Base-by-base conservation (phyloP, 2,113 vertebrate species). In the Semnornis frantzii region DNA sequence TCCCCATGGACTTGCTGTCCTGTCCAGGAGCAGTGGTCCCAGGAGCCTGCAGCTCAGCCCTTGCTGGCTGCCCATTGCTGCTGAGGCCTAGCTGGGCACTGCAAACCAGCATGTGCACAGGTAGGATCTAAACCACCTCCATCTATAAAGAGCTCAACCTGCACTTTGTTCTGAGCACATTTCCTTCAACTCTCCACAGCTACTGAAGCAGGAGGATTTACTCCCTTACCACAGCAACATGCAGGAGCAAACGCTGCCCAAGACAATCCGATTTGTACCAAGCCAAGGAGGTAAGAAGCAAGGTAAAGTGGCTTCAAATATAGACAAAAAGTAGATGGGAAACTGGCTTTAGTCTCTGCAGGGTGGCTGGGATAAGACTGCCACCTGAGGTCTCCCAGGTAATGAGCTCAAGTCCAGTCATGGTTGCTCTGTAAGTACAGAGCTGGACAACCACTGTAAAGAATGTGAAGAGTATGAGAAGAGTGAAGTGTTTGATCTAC, bases 1-100 rank as follows among this genome's bases (percentile, higher is more conserved):
- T 46, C 28, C n/a, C 27, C 52, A 17, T 0, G 3, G 30, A 18
- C 31, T 55, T 2, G 0, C 15, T 27, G 28, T 18, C 30, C 31
- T 68, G 24, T 15, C 39, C 25, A 10, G n/a, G 19, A 9, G 6
- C 6, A 16, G 63, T 23, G 57, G 58, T 59, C 44, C 82, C 63
- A 68, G 42, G 39, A 81, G 5, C 31, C 66, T 71, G 69, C 79
- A 93, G 73, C 75, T 58, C 95, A 82, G 71, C 66, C 17, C 76
- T 55, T 3, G 0, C 83, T 60, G 76, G 76, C 84, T 94, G 85
- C 69, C 90, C 93, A 58, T 25, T 19, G 31, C 92, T 94, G 82
- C 95, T 33, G 50, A 82, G 75, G 65, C 59, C 50, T 72, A 42
- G 50, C 24, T 57, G 78, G 83, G 86, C 66, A 24, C 70, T 46